A percentile compares a stretch with the other conserved stretches of the same genome.
These are phyloP conservation scores for Pantherophis guttatus DNA, from an alignment of 2,113 vertebrate genomes.

Conservation along the genomic window DNA sequence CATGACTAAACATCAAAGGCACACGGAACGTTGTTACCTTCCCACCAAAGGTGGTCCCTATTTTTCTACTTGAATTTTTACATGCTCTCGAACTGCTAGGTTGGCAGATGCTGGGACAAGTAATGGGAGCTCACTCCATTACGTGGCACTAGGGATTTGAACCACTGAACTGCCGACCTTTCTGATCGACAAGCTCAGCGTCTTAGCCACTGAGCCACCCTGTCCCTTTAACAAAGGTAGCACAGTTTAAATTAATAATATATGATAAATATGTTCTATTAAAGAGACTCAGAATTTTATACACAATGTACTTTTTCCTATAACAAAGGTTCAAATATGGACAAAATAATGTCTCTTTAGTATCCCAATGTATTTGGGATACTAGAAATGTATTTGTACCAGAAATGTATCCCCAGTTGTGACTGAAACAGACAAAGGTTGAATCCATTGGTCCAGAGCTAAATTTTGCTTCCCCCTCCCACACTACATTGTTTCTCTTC, in stretches of 20 bases:
- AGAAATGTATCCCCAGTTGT: background rate
- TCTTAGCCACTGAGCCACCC: too few relatives aligned
- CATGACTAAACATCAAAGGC: too few relatives aligned
- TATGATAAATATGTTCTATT: background rate
- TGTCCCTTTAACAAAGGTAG: accelerated
- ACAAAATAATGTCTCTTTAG: background rate
- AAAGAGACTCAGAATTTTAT: background rate
- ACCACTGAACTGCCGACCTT: too few relatives aligned
- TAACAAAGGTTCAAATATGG: background rate
- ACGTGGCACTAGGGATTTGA: too few relatives aligned
- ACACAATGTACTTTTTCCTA: background rate
- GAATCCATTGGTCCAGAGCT: background rate
- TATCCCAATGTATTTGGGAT: background rate
- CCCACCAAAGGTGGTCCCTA: too few relatives aligned
- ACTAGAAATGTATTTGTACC: background rate
- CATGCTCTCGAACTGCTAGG: too few relatives aligned
- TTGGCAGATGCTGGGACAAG: too few relatives aligned
- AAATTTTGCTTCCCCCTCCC: background rate
- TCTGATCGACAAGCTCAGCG: too few relatives aligned
- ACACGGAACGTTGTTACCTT: too few relatives aligned
- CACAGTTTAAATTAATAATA: background rate
- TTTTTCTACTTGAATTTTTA: too few relatives aligned
- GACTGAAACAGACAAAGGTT: background rate
- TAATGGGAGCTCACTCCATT: too few relatives aligned
- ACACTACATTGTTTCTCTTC: background rate